A percentile compares a stretch with the other conserved stretches of the same genome.
phyloP scores from a whole-genome alignment of 1,140 invertebrate species.

The Campoletis sonorensis region DNA sequence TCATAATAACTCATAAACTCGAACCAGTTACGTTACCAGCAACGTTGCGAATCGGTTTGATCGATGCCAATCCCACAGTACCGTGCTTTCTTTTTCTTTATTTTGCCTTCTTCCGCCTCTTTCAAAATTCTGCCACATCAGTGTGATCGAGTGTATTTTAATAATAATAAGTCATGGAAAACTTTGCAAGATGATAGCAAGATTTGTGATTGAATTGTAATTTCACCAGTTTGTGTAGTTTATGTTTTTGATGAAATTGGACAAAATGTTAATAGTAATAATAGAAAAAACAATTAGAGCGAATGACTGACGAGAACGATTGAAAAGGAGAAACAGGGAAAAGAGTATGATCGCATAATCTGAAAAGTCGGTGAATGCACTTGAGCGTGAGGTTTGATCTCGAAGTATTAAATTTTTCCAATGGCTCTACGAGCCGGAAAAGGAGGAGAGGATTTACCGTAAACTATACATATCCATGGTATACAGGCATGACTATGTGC shows the following conservation, averaged over 20 bases:
- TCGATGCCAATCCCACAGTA: not conserved
- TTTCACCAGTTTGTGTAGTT: too few species aligned
- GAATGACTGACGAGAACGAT: not conserved
- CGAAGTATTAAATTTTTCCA: conserved; percentile 18
- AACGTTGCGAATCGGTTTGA: conserved; percentile 16
- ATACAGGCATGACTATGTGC: not conserved
- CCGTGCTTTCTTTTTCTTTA: not conserved
- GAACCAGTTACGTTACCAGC: not conserved
- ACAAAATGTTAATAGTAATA: too few species aligned
- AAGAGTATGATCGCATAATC: not conserved
- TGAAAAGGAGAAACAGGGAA: not conserved
- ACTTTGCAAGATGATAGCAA: too few species aligned
- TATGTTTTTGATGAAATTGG: too few species aligned
- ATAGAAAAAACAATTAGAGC: not conserved
- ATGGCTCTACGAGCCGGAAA: not conserved
- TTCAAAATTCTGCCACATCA: not conserved
- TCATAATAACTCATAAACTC: conserved; percentile 20
- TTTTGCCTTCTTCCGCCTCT: too few species aligned
- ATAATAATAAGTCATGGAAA: too few species aligned
- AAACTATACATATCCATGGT: not conserved
- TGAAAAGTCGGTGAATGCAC: not conserved
- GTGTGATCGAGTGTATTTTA: too few species aligned
- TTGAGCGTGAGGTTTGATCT: not conserved
- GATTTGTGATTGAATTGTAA: too few species aligned
- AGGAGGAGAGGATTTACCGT: conserved; percentile 8